A percentile compares a stretch with the other conserved stretches of the same genome.
These are phyloP conservation scores for Stegodyphus dumicola DNA, from an alignment of 1,140 invertebrate species.

Conservation along the genomic window DNA sequence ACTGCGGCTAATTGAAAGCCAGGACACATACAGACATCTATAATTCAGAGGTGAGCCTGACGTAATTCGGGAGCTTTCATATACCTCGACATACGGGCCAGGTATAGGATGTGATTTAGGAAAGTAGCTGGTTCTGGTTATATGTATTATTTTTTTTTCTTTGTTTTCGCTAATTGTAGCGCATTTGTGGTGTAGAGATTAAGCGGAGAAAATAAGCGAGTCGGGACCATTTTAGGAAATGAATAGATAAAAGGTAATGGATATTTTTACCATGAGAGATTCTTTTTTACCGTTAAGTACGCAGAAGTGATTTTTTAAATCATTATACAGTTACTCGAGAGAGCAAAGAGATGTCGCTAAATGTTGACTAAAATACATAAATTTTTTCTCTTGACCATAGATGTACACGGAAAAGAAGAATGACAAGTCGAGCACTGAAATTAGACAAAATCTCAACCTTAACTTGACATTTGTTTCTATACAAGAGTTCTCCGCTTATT, in stretches of 20 bases:
- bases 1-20: slow-evolving; percentile 34
- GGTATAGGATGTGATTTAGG: slow-evolving; percentile 23
- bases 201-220: slow-evolving; percentile 11
- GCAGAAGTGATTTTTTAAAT: background rate
- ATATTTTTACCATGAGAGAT: slow-evolving; percentile 13
- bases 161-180: slow-evolving; percentile 19
- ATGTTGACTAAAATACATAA: too few species aligned
- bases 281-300: slow-evolving; percentile 9
- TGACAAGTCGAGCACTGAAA: too few species aligned
- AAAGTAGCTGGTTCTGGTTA: background rate
- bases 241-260: slow-evolving; percentile 25
- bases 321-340: too few species aligned
- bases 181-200: slow-evolving; percentile 21
- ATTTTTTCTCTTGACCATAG: too few species aligned
- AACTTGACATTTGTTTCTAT: too few species aligned
- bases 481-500: too few species aligned
- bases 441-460: too few species aligned
- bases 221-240: slow-evolving; percentile 9
- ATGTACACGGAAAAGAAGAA: too few species aligned
- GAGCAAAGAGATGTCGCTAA: too few species aligned
- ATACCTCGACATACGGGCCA: background rate
- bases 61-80: background rate
- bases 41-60: slow-evolving; percentile 20
- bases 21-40: background rate
- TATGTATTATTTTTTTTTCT: slow-evolving; percentile 1